Evolutionary conservation across 1,140 invertebrate genomes (phyloP).

Genomic region (Cepaea nemoralis): DNA sequence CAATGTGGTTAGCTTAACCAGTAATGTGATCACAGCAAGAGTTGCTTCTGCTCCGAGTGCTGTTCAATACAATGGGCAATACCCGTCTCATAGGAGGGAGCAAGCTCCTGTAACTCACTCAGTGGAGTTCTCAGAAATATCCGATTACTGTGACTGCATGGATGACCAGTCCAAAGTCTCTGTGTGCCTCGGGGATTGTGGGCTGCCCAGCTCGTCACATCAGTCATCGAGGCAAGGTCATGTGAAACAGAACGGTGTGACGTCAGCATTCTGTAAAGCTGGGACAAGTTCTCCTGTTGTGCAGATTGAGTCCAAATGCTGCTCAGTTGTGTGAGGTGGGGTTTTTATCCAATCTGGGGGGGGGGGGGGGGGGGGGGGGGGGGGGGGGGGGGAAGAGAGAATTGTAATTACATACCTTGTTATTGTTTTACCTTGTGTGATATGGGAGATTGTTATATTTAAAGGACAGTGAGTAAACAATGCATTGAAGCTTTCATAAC

Average conservation of each 20-base stretch:
- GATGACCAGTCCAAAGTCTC: slow-evolving; percentile 29
- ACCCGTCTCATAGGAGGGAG: background rate
- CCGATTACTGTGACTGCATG: slow-evolving; percentile 35
- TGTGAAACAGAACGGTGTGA: slow-evolving; percentile 59
- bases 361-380: too few relatives aligned
- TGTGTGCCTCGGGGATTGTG: slow-evolving; percentile 3
- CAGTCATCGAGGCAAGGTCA: slow-evolving; percentile 42
- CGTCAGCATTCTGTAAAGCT: slow-evolving; percentile 50
- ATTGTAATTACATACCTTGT: too few relatives aligned
- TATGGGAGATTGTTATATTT: too few relatives aligned
- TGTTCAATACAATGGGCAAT: slow-evolving; percentile 4
- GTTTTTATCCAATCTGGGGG: too few relatives aligned
- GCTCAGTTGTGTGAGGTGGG: slow-evolving; percentile 61
- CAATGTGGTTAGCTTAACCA: background rate
- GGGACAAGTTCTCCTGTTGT: slow-evolving; percentile 44
- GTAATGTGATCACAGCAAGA: background rate
- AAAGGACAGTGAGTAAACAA: too few relatives aligned
- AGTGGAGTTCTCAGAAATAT: background rate
- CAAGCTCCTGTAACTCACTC: background rate
- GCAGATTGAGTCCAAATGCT: slow-evolving; percentile 63
- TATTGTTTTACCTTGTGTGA: too few relatives aligned
- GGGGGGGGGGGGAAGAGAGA: too few relatives aligned
- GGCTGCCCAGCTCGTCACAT: slow-evolving; percentile 8
- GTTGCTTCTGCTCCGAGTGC: slow-evolving; percentile 5
- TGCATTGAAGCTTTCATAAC: too few relatives aligned